A percentile compares a stretch with the other conserved stretches of the same genome.
These are phyloP conservation scores for Pseudomyrmex gracilis DNA, from an alignment of 1,140 invertebrate species.

Conservation along the genomic window DNA sequence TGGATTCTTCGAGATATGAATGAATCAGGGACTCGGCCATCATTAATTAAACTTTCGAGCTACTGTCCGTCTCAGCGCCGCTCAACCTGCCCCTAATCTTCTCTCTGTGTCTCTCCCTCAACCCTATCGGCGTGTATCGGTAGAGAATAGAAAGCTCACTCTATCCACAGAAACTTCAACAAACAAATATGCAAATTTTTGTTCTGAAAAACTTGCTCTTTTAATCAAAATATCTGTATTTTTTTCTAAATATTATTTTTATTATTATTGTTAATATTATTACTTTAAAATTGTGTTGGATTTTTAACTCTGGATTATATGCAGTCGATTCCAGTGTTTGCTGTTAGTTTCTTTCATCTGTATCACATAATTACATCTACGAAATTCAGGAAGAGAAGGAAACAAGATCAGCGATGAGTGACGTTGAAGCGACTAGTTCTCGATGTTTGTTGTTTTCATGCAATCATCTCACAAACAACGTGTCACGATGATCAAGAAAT, in stretches of 20 bases:
- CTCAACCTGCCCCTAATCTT: slow-evolving; percentile 50
- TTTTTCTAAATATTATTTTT: neutral
- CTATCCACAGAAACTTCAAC: neutral
- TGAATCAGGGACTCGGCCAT: slow-evolving; percentile 68
- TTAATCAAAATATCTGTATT: neutral
- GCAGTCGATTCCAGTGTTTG: neutral
- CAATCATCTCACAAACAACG: slow-evolving; percentile 29
- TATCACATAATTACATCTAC: neutral
- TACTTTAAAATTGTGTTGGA: no score
- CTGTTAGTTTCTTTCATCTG: neutral
- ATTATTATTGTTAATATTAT: neutral
- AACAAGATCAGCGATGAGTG: neutral
- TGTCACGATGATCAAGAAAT: slow-evolving; percentile 39
- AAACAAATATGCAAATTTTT: neutral
- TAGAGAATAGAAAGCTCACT: slow-evolving; percentile 21
- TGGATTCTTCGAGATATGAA: slow-evolving; percentile 73
- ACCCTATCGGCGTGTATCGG: neutral
- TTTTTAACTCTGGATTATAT: no score
- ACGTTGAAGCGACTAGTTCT: slow-evolving; percentile 9
- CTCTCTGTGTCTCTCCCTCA: neutral
- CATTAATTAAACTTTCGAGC: slow-evolving; percentile 76
- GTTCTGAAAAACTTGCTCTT: no score
- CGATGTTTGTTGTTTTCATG: slow-evolving; percentile 43
- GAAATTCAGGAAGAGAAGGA: neutral
- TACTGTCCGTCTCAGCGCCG: slow-evolving; percentile 66